Evolutionary conservation across 2,797 vertebrate species (phyloP).

Genomic region (Anabas testudineus): DNA sequence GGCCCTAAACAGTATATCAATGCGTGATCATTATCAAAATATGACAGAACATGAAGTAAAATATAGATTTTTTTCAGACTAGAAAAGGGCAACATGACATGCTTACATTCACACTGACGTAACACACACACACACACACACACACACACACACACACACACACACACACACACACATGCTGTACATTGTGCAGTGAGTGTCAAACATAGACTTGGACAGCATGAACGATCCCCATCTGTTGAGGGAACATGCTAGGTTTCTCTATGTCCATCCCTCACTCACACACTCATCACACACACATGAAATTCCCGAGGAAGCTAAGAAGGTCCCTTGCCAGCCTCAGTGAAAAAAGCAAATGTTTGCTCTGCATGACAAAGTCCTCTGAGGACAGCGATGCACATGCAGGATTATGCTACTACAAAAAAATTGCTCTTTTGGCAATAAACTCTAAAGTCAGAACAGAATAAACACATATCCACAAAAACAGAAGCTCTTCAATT

Average conservation of each 20-base stretch:
- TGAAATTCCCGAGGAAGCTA: conserved; percentile 29
- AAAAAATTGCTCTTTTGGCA: conserved; percentile 38
- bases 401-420: conserved; percentile 14
- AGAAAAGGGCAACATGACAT: neutral
- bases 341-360: conserved; percentile 37
- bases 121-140: neutral
- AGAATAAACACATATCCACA: neutral
- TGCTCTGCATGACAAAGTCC: conserved; percentile 26
- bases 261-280: conserved; percentile 45
- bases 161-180: conserved; percentile 23
- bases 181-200: conserved; percentile 42
- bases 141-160: conserved; percentile 2
- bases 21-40: too few relatives aligned
- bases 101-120: neutral
- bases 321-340: conserved; percentile 33
- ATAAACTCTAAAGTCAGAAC: conserved; percentile 3
- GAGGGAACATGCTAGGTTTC: conserved; percentile 51
- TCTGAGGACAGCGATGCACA: conserved; percentile 31
- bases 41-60: neutral
- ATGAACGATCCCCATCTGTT: conserved; percentile 78
- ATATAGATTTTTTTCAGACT: neutral
- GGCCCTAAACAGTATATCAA: too few relatives aligned
- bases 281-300: neutral
- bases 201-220: conserved; percentile 35
- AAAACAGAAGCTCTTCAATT: neutral